Evolutionary conservation across 2,888 invertebrate species (phyloP).

Genomic region (Ophioninae sp.): DNA sequence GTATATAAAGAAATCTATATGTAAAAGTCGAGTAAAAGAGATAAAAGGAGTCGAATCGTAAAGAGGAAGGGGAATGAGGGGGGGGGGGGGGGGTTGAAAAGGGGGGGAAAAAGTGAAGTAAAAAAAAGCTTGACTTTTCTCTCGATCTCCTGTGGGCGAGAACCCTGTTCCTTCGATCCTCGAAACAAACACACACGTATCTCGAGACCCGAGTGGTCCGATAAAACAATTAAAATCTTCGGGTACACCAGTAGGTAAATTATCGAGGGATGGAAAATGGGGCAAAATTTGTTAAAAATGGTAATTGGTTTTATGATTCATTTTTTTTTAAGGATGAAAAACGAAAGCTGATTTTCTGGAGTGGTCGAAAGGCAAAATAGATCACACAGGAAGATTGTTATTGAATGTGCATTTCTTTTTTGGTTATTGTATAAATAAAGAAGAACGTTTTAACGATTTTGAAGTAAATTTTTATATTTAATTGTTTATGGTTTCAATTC

Average conservation of each 20-base stretch:
- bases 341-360: background rate
- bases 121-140: constrained; percentile 22
- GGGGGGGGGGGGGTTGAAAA: constrained; percentile 13
- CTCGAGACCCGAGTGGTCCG: background rate
- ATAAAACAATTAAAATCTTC: constrained; percentile 2
- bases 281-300: background rate
- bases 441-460: no score
- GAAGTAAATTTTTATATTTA: no score
- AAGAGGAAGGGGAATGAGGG: background rate
- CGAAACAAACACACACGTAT: background rate
- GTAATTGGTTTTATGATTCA: background rate
- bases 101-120: constrained; percentile 19
- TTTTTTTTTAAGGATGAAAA: background rate
- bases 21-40: constrained; percentile 22
- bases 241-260: background rate
- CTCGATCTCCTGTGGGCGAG: constrained; percentile 15
- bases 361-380: background rate
- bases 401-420: no score
- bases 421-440: no score
- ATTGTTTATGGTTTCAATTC: no score
- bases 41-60: constrained; percentile 1
- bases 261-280: background rate
- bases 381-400: background rate
- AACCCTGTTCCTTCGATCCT: constrained; percentile 1
- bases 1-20: constrained; percentile 5